Evolutionary conservation across 2,113 vertebrate genomes (phyloP).

Genomic region (Formicarius rufipectus): DNA sequence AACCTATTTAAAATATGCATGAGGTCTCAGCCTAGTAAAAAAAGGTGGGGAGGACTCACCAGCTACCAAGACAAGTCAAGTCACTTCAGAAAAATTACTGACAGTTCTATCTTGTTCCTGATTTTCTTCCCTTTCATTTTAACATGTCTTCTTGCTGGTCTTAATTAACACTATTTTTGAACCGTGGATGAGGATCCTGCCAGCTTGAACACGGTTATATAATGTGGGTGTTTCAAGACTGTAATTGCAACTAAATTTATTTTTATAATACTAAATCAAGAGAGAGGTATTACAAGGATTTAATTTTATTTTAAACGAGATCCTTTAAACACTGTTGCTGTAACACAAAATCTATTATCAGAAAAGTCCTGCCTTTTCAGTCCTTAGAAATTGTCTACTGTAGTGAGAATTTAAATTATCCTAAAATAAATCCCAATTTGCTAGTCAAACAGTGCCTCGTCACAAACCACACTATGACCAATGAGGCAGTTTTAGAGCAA

Average conservation of each 20-base stretch:
- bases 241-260: conserved; percentile 40
- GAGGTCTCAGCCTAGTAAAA: background rate
- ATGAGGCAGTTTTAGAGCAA: background rate
- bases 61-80: background rate
- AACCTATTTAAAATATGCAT: accelerated
- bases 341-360: conserved; percentile 14
- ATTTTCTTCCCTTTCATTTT: conserved; percentile 18
- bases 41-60: background rate
- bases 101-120: background rate
- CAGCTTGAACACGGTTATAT: background rate
- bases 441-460: background rate
- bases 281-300: conserved; percentile 23
- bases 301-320: conserved; percentile 23
- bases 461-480: background rate
- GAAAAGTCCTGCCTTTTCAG: conserved; percentile 1
- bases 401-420: conserved; percentile 30
- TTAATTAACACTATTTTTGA: conserved; percentile 39
- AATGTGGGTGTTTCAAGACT: conserved; percentile 22
- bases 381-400: background rate
- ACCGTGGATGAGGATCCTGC: background rate
- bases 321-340: conserved; percentile 10
- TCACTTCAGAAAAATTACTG: background rate
- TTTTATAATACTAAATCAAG: conserved; percentile 18
- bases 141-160: conserved; percentile 18
- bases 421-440: background rate